phyloP scores from a whole-genome alignment of 2,113 vertebrate genomes.

The Laticauda colubrina region DNA sequence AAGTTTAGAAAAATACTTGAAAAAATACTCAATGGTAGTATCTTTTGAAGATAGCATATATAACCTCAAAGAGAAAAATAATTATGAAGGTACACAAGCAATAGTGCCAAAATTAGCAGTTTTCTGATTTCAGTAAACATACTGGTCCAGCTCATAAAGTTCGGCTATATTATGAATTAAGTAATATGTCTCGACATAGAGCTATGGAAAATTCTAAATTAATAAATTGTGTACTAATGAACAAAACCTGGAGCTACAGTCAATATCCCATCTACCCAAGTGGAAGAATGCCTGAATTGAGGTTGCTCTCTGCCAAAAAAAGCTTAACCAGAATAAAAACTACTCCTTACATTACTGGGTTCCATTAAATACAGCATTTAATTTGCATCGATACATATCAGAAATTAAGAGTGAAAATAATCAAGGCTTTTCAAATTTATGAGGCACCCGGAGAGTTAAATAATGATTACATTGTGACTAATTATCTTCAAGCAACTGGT shows the following conservation, averaged over 20 bases:
- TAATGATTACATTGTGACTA: not conserved
- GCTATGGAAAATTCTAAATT: not conserved
- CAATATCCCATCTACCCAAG: not conserved
- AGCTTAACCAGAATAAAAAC: not conserved
- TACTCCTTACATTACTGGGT: not conserved
- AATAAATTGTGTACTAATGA: not conserved
- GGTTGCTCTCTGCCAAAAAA: not conserved
- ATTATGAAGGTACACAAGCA: not conserved
- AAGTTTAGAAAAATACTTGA: not conserved
- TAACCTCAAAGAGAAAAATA: not conserved
- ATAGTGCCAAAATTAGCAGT: not conserved
- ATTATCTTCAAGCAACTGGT: not conserved
- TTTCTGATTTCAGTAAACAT: not conserved
- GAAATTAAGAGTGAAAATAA: not conserved
- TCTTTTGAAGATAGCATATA: not conserved
- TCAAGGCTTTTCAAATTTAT: not conserved
- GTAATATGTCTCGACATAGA: not conserved
- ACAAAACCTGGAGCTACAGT: not conserved
- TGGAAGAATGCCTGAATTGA: not conserved
- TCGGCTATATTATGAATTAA: not conserved
- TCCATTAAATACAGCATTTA: not conserved
- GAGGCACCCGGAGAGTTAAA: not conserved
- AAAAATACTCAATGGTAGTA: not conserved
- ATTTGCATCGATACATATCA: not conserved
- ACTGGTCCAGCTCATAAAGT: not conserved